Conservation (phyloP, 1,140 invertebrate species). For the Drosophila kikkawai region DNA sequence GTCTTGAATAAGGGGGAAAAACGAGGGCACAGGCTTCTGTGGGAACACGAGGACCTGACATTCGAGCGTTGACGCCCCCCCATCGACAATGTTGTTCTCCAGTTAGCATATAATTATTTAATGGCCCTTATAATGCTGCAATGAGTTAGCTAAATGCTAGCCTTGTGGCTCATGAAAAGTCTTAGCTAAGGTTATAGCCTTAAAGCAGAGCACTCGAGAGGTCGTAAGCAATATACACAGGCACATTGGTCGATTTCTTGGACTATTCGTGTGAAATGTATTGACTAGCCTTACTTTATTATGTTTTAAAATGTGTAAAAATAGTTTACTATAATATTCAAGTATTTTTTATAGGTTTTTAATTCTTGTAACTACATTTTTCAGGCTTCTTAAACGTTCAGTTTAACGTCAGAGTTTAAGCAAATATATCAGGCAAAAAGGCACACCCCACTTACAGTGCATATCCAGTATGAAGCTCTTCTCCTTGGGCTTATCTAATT, state of each 20-base stretch:
- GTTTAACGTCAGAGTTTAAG: neutral
- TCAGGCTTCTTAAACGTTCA: neutral
- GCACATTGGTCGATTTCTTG: neutral
- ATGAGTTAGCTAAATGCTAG: constrained; percentile 29
- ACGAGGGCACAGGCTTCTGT: neutral
- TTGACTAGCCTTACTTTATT: neutral
- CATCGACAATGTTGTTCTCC: constrained; percentile 42
- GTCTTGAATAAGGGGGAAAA: neutral
- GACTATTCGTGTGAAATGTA: neutral
- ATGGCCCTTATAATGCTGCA: constrained; percentile 43
- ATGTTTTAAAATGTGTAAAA: neutral
- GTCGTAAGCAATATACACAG: neutral
- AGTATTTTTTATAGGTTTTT: no score
- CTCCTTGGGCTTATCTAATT: constrained; percentile 91
- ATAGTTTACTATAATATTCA: no score
- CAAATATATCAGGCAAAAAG: constrained; percentile 1
- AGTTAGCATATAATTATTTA: constrained; percentile 74
- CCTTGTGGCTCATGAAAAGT: constrained; percentile 14
- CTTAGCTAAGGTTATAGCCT: neutral
- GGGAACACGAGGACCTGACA: constrained; percentile 28
- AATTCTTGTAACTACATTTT: no score
- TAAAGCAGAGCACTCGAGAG: neutral
- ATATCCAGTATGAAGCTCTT: constrained; percentile 91
- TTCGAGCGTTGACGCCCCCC: constrained; percentile 22
- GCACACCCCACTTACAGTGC: constrained; percentile 89